phyloP scores from a whole-genome alignment of 1,140 invertebrate species.

The Caenorhabditis tropicalis region DNA sequence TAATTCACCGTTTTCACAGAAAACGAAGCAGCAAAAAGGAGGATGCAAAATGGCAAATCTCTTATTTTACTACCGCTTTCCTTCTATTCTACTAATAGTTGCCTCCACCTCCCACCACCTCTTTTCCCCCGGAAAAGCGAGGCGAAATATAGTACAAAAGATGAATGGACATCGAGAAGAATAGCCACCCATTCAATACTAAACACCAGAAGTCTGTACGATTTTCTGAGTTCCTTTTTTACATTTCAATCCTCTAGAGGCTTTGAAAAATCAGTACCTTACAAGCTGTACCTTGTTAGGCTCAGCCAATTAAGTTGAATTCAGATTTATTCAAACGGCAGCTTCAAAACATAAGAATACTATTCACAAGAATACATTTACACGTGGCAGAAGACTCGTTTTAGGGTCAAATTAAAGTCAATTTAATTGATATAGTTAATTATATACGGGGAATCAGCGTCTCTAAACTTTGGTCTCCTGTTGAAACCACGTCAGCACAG shows the following conservation, averaged over 20 bases:
- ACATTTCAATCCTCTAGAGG: too few relatives aligned
- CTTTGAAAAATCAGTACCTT: too few relatives aligned
- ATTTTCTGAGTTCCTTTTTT: background rate
- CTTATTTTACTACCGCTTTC: constrained; percentile 36
- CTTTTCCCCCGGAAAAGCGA: background rate
- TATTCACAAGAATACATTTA: background rate
- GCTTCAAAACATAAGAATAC: background rate
- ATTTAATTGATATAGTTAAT: background rate
- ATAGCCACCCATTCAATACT: background rate
- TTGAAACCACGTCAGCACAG: constrained; percentile 5
- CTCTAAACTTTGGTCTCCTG: background rate
- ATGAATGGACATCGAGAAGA: background rate
- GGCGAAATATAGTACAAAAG: background rate
- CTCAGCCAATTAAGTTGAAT: too few relatives aligned
- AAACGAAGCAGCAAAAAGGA: background rate
- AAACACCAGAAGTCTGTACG: background rate
- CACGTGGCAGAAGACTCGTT: constrained; percentile 1
- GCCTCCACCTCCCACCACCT: background rate
- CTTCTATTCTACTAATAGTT: background rate
- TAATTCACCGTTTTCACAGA: background rate
- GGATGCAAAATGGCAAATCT: constrained; percentile 21
- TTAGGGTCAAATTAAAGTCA: background rate
- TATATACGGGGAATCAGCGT: background rate
- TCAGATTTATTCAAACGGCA: background rate
- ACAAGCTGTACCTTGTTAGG: too few relatives aligned